phyloP scores from a whole-genome alignment of 2,113 vertebrate species.

The Recurvirostra avosetta region DNA sequence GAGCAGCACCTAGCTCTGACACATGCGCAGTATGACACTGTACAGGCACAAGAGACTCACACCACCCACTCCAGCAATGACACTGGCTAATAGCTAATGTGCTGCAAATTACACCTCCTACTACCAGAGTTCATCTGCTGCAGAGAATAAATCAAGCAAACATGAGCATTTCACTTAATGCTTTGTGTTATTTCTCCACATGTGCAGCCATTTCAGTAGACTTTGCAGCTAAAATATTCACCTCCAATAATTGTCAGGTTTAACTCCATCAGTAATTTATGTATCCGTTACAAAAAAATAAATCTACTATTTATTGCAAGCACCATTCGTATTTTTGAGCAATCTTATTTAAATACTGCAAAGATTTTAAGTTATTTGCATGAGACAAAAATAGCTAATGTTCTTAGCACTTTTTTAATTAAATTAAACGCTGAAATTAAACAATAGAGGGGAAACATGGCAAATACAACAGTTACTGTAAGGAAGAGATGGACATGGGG shows the following conservation, averaged over 20 bases:
- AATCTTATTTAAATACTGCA: not conserved
- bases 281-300: not conserved
- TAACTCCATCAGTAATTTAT: not conserved
- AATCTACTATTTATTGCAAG: not conserved
- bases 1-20: slow-evolving; percentile 48
- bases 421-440: not conserved
- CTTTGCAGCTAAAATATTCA: not conserved
- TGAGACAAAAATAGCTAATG: not conserved
- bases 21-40: slow-evolving; percentile 71
- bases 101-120: slow-evolving; percentile 67
- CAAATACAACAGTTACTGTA: not conserved
- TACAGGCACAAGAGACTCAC: slow-evolving; percentile 67
- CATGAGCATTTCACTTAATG: not conserved
- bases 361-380: not conserved
- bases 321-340: not conserved
- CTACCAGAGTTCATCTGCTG: slow-evolving; percentile 49
- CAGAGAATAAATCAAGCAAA: slow-evolving; percentile 39
- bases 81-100: slow-evolving; percentile 73
- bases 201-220: not conserved
- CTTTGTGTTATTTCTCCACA: slow-evolving; percentile 19
- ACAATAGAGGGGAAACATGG: not conserved
- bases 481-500: not conserved
- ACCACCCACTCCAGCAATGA: slow-evolving; percentile 76
- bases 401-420: not conserved
- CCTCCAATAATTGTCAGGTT: not conserved